phyloP scores from a whole-genome alignment of 2,888 invertebrate genomes.

The Conops quadrifasciatus region DNA sequence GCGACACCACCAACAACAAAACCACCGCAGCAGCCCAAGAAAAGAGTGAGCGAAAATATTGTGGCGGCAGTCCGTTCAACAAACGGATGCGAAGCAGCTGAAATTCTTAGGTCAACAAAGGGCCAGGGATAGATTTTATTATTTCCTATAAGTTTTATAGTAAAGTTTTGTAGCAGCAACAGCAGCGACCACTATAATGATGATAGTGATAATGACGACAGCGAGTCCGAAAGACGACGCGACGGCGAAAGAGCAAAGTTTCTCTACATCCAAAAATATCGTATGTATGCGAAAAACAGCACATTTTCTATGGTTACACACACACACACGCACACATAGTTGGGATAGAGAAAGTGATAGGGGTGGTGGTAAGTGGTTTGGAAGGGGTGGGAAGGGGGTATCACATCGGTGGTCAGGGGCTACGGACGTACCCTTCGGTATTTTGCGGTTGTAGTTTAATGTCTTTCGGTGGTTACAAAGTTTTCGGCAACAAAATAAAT shows the following conservation, averaged over 20 bases:
- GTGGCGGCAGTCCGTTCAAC: not conserved
- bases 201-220: not conserved
- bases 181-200: not conserved
- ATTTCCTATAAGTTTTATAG: not conserved
- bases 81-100: not conserved
- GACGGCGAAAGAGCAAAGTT: not conserved
- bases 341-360: too few relatives aligned
- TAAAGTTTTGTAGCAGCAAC: conserved; percentile 2
- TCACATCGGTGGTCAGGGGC: too few relatives aligned
- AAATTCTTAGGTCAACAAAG: not conserved
- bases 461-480: conserved; percentile 8
- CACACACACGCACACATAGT: too few relatives aligned
- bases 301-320: too few relatives aligned
- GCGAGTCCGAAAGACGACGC: not conserved
- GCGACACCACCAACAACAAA: not conserved
- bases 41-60: not conserved
- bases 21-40: not conserved
- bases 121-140: conserved; percentile 9
- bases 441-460: not conserved
- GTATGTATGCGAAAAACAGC: conserved; percentile 5
- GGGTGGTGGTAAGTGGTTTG: too few relatives aligned
- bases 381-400: too few relatives aligned
- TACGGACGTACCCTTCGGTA: too few relatives aligned
- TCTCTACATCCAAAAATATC: conserved; percentile 6
- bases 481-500: conserved; percentile 32